Base-by-base conservation (phyloP, 2,113 vertebrate genomes). In the Phylloscopus trochilus region DNA sequence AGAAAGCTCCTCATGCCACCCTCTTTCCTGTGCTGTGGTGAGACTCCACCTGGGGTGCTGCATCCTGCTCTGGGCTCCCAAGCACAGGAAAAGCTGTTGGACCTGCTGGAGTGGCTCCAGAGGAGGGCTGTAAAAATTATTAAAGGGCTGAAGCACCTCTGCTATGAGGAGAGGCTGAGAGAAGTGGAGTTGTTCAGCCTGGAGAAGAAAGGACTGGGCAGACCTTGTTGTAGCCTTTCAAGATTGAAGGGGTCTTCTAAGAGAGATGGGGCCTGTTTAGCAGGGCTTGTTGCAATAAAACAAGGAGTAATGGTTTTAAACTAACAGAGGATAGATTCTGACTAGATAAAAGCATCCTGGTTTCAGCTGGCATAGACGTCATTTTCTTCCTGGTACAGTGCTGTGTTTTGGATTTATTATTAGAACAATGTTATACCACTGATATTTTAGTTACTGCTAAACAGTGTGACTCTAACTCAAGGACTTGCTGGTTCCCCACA, bases 261-360 rank as follows among this genome's bases (percentile, higher is more conserved):
- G 37, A 17, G 15, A 58, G 53, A 37, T 53, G 27, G 23, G 13
- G 31, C 16, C 37, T 44, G 22, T 51, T 66, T 28, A 37, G 31
- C 68, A 79, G 27, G 13, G 21, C 24, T 51, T 56, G 17, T 41
- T 26, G 58, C 2, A 10, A 33, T 5, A 67, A 52, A 15, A 80
- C 9, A 39, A 46, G 11, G 14, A 22, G 14, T 27, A 30, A 59
- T 44, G 49, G 8, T 68, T 92, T 83, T 53, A 53, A 68, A 58
- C 20, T 39, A 62, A n/a, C 22, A 82, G 10, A 64, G 23, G 26
- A 37, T 22, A 28, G 28, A 73, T 26, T 59, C 15, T 55, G 44
- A 39, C 11, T 68, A 49, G 30, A 33, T 49, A 10, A 8, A 58
- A 43, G 2, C 0, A 0, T 66, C 18, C 52, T 44, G 15, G 28